These are phyloP conservation scores for Ctenodactylus gundi DNA, from an alignment of 2,113 vertebrate species.

Conservation along the genomic window DNA sequence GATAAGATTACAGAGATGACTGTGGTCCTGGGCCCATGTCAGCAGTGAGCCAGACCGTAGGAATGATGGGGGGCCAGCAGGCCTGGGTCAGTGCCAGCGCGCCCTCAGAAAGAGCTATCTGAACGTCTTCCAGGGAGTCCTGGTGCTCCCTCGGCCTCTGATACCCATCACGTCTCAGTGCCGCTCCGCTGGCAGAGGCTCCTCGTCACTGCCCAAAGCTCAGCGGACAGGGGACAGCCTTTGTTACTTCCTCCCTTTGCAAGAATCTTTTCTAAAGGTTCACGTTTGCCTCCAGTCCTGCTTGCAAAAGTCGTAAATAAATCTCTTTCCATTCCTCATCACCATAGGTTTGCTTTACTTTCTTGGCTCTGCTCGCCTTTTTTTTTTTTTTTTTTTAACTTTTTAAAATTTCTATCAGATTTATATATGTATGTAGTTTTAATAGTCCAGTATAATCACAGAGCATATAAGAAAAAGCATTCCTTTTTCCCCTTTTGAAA, in stretches of 20 bases:
- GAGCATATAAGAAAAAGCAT: background rate
- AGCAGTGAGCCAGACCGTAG: background rate
- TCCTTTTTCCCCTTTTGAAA: background rate
- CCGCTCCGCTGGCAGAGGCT: fast-evolving
- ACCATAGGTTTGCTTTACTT: background rate
- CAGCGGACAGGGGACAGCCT: background rate
- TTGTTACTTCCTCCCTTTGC: slow-evolving; percentile 22
- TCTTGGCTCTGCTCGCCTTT: background rate
- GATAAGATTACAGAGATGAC: background rate
- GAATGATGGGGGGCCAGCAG: background rate
- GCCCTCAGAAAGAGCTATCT: background rate
- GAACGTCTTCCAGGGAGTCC: background rate
- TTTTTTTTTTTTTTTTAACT: background rate
- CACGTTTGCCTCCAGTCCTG: background rate
- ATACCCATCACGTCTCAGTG: background rate
- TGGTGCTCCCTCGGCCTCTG: background rate
- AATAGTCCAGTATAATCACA: background rate
- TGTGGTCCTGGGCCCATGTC: background rate
- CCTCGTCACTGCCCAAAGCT: background rate
- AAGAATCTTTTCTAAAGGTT: slow-evolving; percentile 24
- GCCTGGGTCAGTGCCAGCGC: background rate
- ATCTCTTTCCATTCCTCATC: background rate
- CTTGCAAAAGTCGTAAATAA: slow-evolving; percentile 29
- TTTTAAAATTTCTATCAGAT: background rate
- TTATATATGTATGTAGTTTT: background rate